A percentile compares a stretch with the other conserved stretches of the same genome.
Conservation (phyloP, 2,797 vertebrate genomes). For the Malacoctenus gilli region DNA sequence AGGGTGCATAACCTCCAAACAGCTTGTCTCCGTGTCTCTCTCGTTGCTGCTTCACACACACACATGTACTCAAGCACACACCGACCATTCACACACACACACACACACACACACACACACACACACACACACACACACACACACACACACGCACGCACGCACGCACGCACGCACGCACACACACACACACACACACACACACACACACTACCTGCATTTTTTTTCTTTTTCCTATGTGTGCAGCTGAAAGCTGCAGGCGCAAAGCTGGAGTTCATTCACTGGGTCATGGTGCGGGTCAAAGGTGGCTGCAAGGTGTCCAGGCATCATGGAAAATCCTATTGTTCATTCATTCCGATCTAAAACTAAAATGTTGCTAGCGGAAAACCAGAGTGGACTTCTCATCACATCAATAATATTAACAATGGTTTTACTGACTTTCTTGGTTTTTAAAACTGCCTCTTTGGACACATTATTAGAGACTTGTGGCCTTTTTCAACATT, state of each 20-base stretch:
- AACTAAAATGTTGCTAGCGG: slow-evolving; percentile 45
- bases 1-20: slow-evolving; percentile 72
- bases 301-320: slow-evolving; percentile 38
- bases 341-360: slow-evolving; percentile 38
- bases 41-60: not conserved
- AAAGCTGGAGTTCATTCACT: slow-evolving; percentile 28
- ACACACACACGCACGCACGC: too few relatives aligned
- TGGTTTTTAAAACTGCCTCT: too few relatives aligned
- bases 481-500: too few relatives aligned
- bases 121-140: too few relatives aligned
- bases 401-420: too few relatives aligned
- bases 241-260: slow-evolving; percentile 44
- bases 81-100: too few relatives aligned
- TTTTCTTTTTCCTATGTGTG: too few relatives aligned
- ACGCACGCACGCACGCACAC: not conserved
- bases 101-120: slow-evolving; percentile 18
- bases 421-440: too few relatives aligned
- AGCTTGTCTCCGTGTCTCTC: slow-evolving; percentile 38
- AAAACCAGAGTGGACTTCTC: slow-evolving; percentile 15
- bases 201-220: too few relatives aligned
- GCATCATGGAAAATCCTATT: slow-evolving; percentile 45
- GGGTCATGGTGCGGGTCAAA: slow-evolving; percentile 53
- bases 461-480: too few relatives aligned
- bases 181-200: too few relatives aligned
- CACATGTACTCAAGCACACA: too few relatives aligned